Evolutionary conservation across 2,797 vertebrate species (phyloP), one percentile per base, ranked within the genome.

Genomic region (Pantherophis alleghaniensis): DNA sequence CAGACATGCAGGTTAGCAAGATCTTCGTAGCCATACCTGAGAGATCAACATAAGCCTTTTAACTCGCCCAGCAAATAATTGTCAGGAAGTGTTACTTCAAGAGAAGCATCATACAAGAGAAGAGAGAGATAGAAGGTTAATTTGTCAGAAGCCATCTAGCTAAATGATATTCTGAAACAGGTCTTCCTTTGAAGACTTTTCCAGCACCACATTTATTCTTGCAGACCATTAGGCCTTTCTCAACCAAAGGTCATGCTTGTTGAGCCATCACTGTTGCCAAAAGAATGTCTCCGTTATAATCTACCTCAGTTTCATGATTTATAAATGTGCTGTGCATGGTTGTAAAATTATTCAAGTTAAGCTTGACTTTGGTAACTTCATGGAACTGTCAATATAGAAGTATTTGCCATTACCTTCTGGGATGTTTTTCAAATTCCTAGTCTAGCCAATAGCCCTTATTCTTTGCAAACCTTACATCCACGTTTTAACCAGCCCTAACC

Each of bases 1-100:
- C 96, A 96, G 94, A 96, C 90, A 89, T 95, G 91, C 97, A 97
- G 97, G 97, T 98, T 94, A 94, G 97, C 74, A 12, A 91, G 24
- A 0, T 0, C 0, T 60, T 53, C 89, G 86, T 74, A 22, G 18
- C 56, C 28, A 0, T 0, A 1, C 0, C 0, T 0, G 90, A 7
- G 0, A 0, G 74, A 90, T 18, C 87, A 4, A 61, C 10, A 12
- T 10, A 1, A 0, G 0, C 37, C 92, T 88, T 22, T 18, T 28
- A 42, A 61, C 26, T n/a, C 1, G 11, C 12, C 53, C 42, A 26
- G 51, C 14, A 61, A 53, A 53, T 92, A 92, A 10, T 7, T 47
- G 60, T 28, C 53, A 66, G 61, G 16, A 51, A 47, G 18, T 42
- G 63, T 56, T 90, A 56, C 24, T 56, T 32, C 74, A 28, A 13